phyloP scores from a whole-genome alignment of 2,888 invertebrate genomes.

The Nycteola revayana region DNA sequence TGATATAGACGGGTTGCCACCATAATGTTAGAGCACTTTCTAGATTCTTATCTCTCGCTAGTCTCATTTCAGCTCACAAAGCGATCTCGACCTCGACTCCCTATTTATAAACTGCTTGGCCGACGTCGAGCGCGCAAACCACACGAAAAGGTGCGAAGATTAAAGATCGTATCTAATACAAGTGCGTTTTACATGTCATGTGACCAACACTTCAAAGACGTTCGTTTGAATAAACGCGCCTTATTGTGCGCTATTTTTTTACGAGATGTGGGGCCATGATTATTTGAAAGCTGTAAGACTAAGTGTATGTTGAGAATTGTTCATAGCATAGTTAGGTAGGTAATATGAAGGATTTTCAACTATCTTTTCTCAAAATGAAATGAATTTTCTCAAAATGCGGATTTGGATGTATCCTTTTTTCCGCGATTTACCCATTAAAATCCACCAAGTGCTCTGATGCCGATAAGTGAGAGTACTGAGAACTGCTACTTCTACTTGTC shows the following conservation, averaged over 20 bases:
- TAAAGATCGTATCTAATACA: conserved; percentile 73
- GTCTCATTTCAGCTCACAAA: conserved; percentile 77
- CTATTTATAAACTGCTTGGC: conserved; percentile 71
- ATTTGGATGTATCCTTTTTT: too few species aligned
- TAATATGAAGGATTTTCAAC: too few species aligned
- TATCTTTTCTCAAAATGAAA: too few species aligned
- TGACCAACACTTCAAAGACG: conserved; percentile 51
- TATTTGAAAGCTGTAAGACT: too few species aligned
- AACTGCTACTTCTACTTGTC: too few species aligned
- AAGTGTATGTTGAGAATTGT: too few species aligned
- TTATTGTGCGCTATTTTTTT: conserved; percentile 43
- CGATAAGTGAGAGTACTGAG: too few species aligned
- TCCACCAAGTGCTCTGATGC: too few species aligned
- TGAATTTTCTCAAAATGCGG: too few species aligned
- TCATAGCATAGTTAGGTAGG: too few species aligned
- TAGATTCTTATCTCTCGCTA: conserved; percentile 69
- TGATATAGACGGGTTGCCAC: conserved; percentile 38
- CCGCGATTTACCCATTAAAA: too few species aligned
- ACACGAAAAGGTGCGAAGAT: conserved; percentile 79
- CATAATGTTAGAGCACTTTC: conserved; percentile 63
- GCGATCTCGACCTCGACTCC: conserved; percentile 53
- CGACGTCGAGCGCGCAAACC: conserved; percentile 46
- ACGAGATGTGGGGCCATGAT: conserved; percentile 7
- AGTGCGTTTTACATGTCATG: conserved; percentile 69
- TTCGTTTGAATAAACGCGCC: conserved; percentile 43